A percentile compares a stretch with the other conserved stretches of the same genome.
Evolutionary conservation across 1,140 invertebrate species (phyloP).

Genomic region (Heliconius hermathena): DNA sequence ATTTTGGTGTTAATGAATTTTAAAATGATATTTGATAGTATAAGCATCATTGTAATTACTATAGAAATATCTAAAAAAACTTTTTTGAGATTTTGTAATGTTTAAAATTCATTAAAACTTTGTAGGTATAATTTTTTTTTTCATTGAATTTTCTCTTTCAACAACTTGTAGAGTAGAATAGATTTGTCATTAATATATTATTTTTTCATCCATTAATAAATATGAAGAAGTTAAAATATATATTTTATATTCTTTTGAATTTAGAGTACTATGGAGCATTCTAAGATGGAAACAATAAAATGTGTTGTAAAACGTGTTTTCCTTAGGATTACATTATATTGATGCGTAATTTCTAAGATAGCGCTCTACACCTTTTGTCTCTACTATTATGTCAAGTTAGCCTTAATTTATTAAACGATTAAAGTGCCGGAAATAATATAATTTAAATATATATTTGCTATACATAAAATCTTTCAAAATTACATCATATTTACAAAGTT

Average conservation of each 20-base stretch:
- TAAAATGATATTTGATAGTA: not conserved
- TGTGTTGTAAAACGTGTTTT: conserved; percentile 3
- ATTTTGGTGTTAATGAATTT: not conserved
- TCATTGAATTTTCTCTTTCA: not conserved
- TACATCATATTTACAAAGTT: not conserved
- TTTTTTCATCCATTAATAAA: not conserved
- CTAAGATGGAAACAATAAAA: not conserved
- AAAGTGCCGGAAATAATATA: no score
- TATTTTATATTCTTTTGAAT: no score
- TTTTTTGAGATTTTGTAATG: not conserved
- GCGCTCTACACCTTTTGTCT: not conserved
- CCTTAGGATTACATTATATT: not conserved
- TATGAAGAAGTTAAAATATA: no score
- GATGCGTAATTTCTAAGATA: conserved; percentile 13
- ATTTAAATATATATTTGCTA: no score
- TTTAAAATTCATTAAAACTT: not conserved
- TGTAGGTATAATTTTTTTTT: not conserved
- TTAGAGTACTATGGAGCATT: no score
- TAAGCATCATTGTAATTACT: not conserved
- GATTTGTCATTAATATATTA: not conserved
- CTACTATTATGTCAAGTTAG: not conserved
- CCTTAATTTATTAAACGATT: not conserved
- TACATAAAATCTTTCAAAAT: no score
- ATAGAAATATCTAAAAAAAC: not conserved
- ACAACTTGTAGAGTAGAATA: not conserved